phyloP scores from a whole-genome alignment of 2,888 invertebrate genomes.

The Axea sp. region DNA sequence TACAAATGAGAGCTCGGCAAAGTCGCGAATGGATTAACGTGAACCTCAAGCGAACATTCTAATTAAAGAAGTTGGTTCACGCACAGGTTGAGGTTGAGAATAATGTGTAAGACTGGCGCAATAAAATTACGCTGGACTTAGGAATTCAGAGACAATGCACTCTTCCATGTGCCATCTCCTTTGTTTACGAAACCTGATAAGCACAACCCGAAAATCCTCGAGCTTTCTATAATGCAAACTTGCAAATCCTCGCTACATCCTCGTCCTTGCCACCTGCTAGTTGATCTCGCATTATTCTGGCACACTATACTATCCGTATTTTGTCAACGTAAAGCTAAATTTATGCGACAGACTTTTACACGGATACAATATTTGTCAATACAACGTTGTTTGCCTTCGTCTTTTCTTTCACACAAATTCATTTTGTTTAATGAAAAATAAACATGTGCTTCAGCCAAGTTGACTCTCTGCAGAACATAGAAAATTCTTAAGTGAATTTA shows the following conservation, averaged over 20 bases:
- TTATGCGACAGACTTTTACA: slow-evolving; percentile 51
- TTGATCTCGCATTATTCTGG: slow-evolving; percentile 56
- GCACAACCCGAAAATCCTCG: slow-evolving; percentile 56
- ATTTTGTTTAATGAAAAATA: slow-evolving; percentile 32
- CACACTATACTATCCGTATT: slow-evolving; percentile 37
- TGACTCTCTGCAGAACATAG: neutral
- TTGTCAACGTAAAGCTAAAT: slow-evolving; percentile 55
- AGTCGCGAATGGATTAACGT: slow-evolving; percentile 34
- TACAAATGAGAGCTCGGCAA: slow-evolving; percentile 29
- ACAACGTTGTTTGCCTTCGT: slow-evolving; percentile 15
- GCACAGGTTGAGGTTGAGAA: slow-evolving; percentile 35
- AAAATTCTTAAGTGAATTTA: too few relatives aligned
- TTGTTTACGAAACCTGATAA: slow-evolving; percentile 61
- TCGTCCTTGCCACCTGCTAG: slow-evolving; percentile 39
- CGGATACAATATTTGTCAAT: slow-evolving; percentile 44
- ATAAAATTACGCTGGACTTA: slow-evolving; percentile 59
- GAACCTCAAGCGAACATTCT: slow-evolving; percentile 52
- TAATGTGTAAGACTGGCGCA: slow-evolving; percentile 42
- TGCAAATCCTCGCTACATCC: slow-evolving; percentile 47
- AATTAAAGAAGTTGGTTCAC: slow-evolving; percentile 52
- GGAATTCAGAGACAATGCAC: slow-evolving; percentile 55
- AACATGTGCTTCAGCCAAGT: slow-evolving; percentile 1
- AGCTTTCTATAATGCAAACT: slow-evolving; percentile 60
- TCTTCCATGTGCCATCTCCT: slow-evolving; percentile 40
- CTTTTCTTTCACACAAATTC: slow-evolving; percentile 24